Conservation (phyloP, 1,140 invertebrate genomes). For the Lasioglossum baleicum region DNA sequence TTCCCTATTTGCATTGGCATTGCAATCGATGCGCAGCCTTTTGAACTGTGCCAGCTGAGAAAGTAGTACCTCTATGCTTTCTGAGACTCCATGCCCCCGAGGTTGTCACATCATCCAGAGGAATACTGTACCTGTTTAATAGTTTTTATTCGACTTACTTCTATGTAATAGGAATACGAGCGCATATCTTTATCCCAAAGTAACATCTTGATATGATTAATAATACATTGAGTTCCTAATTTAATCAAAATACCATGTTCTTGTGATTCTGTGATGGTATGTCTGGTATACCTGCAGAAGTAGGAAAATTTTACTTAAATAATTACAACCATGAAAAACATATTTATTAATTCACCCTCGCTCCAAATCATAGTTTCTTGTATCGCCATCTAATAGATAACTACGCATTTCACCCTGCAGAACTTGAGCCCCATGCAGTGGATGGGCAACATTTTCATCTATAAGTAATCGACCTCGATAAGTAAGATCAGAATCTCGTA, state of each 20-base stretch:
- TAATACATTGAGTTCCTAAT: slow-evolving; percentile 92
- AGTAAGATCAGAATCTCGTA: slow-evolving; percentile 87
- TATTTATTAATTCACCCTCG: slow-evolving; percentile 79
- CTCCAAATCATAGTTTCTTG: slow-evolving; percentile 93
- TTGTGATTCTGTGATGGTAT: slow-evolving; percentile 91
- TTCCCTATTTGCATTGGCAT: too few species aligned
- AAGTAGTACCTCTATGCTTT: too few species aligned
- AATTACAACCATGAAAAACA: neutral
- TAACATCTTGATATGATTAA: slow-evolving; percentile 95
- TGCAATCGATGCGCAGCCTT: too few species aligned
- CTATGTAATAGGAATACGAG: slow-evolving; percentile 98
- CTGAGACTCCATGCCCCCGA: too few species aligned
- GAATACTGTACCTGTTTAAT: neutral
- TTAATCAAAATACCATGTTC: slow-evolving; percentile 93
- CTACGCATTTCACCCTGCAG: slow-evolving; percentile 92
- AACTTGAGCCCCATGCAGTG: slow-evolving; percentile 89
- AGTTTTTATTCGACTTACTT: slow-evolving; percentile 76
- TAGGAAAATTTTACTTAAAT: slow-evolving; percentile 7
- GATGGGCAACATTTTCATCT: slow-evolving; percentile 94
- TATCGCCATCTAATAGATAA: slow-evolving; percentile 93
- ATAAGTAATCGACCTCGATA: slow-evolving; percentile 90
- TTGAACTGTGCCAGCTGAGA: too few species aligned
- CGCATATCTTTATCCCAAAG: slow-evolving; percentile 96
- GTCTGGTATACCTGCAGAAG: slow-evolving; percentile 89
- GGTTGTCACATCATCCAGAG: too few species aligned